phyloP scores from a whole-genome alignment of 2,113 vertebrate genomes.

The Heterocephalus glaber region DNA sequence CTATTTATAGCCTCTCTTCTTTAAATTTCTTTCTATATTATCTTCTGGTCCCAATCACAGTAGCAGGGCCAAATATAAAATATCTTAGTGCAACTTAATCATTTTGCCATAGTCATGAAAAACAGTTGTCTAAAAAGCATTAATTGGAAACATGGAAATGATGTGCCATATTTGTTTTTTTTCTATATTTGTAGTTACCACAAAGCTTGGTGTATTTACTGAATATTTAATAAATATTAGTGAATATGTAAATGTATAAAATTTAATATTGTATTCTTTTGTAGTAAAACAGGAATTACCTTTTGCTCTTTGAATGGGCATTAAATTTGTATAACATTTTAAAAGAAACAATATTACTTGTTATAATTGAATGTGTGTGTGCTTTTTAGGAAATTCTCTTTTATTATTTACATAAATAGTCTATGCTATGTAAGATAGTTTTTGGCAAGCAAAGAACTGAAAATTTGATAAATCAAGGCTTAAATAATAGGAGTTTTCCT shows the following conservation, averaged over 20 bases:
- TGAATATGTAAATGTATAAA: background rate
- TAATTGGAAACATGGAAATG: background rate
- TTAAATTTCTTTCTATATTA: background rate
- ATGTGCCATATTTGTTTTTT: background rate
- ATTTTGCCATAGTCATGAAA: background rate
- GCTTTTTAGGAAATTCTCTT: background rate
- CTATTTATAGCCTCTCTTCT: background rate
- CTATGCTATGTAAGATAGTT: background rate
- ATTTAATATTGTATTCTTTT: background rate
- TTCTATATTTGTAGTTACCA: background rate
- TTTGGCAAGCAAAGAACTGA: background rate
- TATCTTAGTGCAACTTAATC: background rate
- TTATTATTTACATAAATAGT: background rate
- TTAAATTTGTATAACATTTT: background rate
- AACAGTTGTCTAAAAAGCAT: background rate
- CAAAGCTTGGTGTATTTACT: background rate
- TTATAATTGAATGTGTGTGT: background rate
- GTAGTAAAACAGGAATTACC: background rate
- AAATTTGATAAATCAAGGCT: background rate
- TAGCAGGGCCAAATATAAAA: background rate
- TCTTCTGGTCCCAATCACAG: background rate
- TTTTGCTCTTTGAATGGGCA: background rate
- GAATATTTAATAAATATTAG: background rate
- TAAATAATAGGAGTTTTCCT: background rate
- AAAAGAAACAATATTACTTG: background rate